Evolutionary conservation across 1,140 invertebrate genomes (phyloP), one percentile per base, ranked within the genome.

Genomic region (Bombus superbus): DNA sequence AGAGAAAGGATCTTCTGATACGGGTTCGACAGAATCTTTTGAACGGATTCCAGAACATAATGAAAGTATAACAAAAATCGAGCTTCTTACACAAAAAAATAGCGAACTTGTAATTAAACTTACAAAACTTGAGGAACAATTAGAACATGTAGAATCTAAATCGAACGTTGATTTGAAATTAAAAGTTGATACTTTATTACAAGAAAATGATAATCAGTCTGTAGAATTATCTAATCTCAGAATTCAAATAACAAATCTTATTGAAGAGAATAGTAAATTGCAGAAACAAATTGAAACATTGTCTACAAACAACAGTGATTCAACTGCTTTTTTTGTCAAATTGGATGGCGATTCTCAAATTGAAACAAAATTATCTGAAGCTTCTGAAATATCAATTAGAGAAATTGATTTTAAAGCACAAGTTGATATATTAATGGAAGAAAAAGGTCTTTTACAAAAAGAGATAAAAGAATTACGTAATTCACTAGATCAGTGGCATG

Each of bases 41-140:
- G 95, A 95, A 82, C 92, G 92, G 6, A 95, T 95, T 57, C 92
- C 94, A 93, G 78, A 85, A 10, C 92, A 93, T 11, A 92, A 89
- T 11, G 97, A 97, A 91, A 96, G 96, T 22, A 95, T 97, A 88
- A 96, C 96, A 64, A 97, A 97, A 92, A 96, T 97, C 93, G 97
- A 96, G 90, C 93, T 95, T 82, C 93, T 97, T n/a, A 96, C 95
- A 25, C 90, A 94, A 40, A 97, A 97, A 92, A 97, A 97, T 92
- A 94, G 92, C 18, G 93, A 95, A 40, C 93, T 97, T 38, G 93
- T 95, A 84, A 90, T 94, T 53, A 96, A 96, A 90, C 92, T 97
- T 40, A 95, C 96, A 10, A 94, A 96, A 89, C 92, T 95, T 1
- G 94, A 94, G 74, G 93, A 94, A 32, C 92, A 92, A 71, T 80